These are phyloP conservation scores for Epizoanthus stellaris DNA, from an alignment of 92 coral and sea anemone genomes.

Conservation along the genomic window DNA sequence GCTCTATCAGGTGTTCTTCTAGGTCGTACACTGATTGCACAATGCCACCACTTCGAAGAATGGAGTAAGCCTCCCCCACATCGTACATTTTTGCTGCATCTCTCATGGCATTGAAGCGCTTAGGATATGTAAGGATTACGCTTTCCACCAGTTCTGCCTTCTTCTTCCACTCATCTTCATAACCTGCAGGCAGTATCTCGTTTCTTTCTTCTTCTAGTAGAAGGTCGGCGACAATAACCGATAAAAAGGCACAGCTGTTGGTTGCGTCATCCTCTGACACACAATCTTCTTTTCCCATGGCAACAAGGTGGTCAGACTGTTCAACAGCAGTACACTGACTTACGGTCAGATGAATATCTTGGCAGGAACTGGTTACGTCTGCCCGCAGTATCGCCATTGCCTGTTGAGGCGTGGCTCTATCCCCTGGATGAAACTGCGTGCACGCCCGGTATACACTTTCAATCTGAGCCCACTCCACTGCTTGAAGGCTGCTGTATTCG, in stretches of 20 bases:
- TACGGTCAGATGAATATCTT: neutral
- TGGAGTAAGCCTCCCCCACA: constrained; percentile 28
- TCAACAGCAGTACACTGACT: constrained; percentile 15
- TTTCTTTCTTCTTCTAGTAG: constrained; percentile 22
- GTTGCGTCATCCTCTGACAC: constrained; percentile 18
- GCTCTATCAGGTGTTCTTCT: constrained; percentile 13
- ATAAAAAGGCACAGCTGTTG: constrained; percentile 23
- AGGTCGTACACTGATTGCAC: constrained; percentile 21
- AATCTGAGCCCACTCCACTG: neutral
- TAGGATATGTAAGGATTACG: neutral
- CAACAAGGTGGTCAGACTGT: neutral
- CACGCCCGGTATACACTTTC: neutral
- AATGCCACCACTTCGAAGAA: constrained; percentile 28
- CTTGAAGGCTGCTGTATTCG: constrained; percentile 7
- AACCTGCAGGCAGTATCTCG: neutral
- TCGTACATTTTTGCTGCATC: constrained; percentile 21
- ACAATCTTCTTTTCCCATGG: neutral
- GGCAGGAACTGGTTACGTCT: neutral
- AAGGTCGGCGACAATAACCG: constrained; percentile 5
- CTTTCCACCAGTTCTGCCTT: constrained; percentile 25
- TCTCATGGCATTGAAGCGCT: constrained; percentile 17
- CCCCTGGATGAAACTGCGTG: neutral
- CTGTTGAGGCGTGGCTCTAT: neutral
- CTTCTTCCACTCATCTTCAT: constrained; percentile 27
- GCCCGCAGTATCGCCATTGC: neutral